Conservation (phyloP, 2,797 vertebrate genomes). For the Clarias platycephalus region DNA sequence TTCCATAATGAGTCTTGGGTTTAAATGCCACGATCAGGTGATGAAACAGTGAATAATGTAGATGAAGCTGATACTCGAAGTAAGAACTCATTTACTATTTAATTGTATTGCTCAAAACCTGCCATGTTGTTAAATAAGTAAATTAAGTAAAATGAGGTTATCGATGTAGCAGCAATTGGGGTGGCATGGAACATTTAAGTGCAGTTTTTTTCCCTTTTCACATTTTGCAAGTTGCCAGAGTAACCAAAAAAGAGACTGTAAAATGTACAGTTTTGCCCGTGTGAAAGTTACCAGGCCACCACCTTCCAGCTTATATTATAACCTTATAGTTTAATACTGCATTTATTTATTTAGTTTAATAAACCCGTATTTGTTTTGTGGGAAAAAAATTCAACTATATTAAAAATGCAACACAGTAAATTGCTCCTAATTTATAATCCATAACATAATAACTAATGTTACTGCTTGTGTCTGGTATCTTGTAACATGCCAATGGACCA, state of each 20-base stretch:
- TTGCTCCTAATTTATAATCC: neutral
- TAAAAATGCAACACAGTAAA: neutral
- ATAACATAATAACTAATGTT: neutral
- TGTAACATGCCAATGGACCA: neutral
- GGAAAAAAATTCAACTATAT: neutral
- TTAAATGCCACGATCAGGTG: neutral
- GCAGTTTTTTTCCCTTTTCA: neutral
- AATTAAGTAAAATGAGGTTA: neutral
- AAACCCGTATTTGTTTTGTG: neutral
- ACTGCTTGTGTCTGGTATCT: neutral
- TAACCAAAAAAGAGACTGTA: neutral
- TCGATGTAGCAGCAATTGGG: neutral
- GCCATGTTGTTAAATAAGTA: neutral
- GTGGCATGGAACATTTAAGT: neutral
- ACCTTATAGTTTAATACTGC: neutral
- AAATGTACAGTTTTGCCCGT: neutral
- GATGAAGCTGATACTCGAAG: neutral
- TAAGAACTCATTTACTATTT: neutral
- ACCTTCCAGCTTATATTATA: neutral
- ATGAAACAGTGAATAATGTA: neutral
- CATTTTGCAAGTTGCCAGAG: neutral
- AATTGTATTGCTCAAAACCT: neutral
- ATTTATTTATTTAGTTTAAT: conserved; percentile 1
- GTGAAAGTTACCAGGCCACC: neutral
- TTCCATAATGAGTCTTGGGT: neutral